A percentile compares a stretch with the other conserved stretches of the same genome.
Conservation (phyloP, 2,797 vertebrate genomes). For the Microhierax caerulescens region DNA sequence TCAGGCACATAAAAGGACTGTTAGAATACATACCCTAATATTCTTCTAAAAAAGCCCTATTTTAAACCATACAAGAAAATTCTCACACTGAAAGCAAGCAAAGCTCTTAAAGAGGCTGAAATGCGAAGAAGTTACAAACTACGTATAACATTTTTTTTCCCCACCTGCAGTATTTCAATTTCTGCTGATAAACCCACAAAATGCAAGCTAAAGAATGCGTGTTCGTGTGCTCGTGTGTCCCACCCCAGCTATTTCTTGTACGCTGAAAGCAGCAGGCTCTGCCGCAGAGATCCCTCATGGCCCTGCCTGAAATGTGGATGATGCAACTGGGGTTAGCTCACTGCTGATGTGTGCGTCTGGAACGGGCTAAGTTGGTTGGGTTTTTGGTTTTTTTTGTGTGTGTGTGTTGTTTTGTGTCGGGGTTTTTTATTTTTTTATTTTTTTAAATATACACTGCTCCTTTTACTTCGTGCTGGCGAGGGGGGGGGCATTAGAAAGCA, state of each 20-base stretch:
- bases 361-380: not conserved
- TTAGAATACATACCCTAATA: not conserved
- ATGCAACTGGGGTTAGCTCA: constrained; percentile 68
- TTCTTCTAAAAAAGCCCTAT: not conserved
- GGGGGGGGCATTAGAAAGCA: not conserved
- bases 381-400: not conserved
- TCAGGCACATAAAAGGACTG: not conserved
- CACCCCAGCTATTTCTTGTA: not conserved
- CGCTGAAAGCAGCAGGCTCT: not conserved
- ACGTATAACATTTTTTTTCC: not conserved
- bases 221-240: constrained; percentile 9
- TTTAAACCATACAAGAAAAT: not conserved
- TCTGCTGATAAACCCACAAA: constrained; percentile 29
- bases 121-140: not conserved
- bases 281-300: constrained; percentile 44
- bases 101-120: not conserved
- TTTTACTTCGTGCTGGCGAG: constrained; percentile 22
- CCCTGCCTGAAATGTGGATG: constrained; percentile 57
- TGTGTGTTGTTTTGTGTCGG: no score
- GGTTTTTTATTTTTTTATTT: not conserved
- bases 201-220: not conserved
- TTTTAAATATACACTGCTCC: constrained; percentile 10
- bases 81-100: not conserved
- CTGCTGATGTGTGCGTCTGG: constrained; percentile 58
- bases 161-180: constrained; percentile 31